These are phyloP conservation scores for Hycleus cichorii DNA, from an alignment of 1,140 invertebrate genomes.

Conservation along the genomic window DNA sequence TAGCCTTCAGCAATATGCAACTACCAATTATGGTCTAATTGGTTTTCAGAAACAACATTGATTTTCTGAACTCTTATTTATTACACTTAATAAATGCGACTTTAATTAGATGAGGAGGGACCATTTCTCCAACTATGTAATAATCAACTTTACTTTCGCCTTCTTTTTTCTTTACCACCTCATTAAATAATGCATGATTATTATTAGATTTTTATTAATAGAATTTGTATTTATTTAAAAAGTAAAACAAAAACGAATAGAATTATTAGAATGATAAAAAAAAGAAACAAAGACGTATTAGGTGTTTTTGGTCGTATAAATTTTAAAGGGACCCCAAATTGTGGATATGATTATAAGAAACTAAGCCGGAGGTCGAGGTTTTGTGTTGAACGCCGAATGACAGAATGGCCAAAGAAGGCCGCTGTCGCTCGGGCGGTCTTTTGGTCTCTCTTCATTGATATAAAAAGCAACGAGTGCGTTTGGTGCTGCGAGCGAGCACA, in stretches of 20 bases:
- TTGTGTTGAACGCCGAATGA: conserved; percentile 8
- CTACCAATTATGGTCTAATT: conserved; percentile 42
- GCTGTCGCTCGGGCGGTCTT: conserved; percentile 11
- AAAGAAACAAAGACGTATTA: too few relatives aligned
- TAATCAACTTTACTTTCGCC: too few relatives aligned
- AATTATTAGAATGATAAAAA: too few relatives aligned
- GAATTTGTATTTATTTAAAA: too few relatives aligned
- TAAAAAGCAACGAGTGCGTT: conserved; percentile 19
- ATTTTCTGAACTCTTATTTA: conserved; percentile 38
- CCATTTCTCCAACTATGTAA: too few relatives aligned
- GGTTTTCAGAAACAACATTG: conserved; percentile 41
- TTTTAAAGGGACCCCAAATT: too few relatives aligned
- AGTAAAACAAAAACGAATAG: too few relatives aligned
- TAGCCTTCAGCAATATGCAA: conserved; percentile 39
- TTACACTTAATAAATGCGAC: conserved; percentile 29
- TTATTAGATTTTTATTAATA: too few relatives aligned
- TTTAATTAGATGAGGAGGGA: conserved; percentile 24
- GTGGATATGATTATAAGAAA: too few relatives aligned
- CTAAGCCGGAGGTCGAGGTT: conserved; percentile 7
- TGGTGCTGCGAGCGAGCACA: conserved; percentile 20
- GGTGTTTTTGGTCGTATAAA: too few relatives aligned
- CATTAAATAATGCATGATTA: too few relatives aligned
- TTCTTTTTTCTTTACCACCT: too few relatives aligned
- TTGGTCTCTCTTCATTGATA: conserved; percentile 20
- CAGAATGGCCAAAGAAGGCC: conserved; percentile 14